Evolutionary conservation across 2,888 invertebrate genomes (phyloP).

Genomic region (Trissolcus brochymenae): DNA sequence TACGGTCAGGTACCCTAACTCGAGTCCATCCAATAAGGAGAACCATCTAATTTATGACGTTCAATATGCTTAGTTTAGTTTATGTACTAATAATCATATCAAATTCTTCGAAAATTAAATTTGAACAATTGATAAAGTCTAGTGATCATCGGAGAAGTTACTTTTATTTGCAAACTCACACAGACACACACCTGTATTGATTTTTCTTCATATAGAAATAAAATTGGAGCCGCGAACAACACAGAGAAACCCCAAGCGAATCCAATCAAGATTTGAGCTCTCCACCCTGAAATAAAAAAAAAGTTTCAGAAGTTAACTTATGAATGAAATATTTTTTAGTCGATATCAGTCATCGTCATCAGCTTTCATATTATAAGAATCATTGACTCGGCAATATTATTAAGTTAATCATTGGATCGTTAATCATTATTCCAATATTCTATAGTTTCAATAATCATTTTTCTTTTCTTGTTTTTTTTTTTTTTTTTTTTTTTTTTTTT

Average conservation of each 20-base stretch:
- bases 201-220: conserved; percentile 88
- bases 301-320: background rate
- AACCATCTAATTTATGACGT: conserved; percentile 9
- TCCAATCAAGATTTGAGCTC: conserved; percentile 87
- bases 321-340: background rate
- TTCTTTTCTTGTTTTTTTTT: too few species aligned
- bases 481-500: too few species aligned
- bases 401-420: too few species aligned
- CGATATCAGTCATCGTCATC: background rate
- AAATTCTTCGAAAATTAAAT: background rate
- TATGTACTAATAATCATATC: background rate
- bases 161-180: conserved; percentile 2
- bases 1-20: conserved; percentile 17
- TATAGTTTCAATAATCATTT: too few species aligned
- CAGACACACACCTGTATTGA: conserved; percentile 81
- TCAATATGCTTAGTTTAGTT: background rate
- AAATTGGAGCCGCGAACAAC: conserved; percentile 88
- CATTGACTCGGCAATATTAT: too few species aligned
- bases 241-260: conserved; percentile 90
- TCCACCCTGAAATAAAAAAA: conserved; percentile 82
- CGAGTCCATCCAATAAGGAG: conserved; percentile 14
- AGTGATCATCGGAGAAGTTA: background rate
- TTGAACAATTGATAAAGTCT: background rate
- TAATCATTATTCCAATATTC: too few species aligned
- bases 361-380: background rate